Conservation (phyloP, 1,140 invertebrate species). For the Tetramorium simillimum region DNA sequence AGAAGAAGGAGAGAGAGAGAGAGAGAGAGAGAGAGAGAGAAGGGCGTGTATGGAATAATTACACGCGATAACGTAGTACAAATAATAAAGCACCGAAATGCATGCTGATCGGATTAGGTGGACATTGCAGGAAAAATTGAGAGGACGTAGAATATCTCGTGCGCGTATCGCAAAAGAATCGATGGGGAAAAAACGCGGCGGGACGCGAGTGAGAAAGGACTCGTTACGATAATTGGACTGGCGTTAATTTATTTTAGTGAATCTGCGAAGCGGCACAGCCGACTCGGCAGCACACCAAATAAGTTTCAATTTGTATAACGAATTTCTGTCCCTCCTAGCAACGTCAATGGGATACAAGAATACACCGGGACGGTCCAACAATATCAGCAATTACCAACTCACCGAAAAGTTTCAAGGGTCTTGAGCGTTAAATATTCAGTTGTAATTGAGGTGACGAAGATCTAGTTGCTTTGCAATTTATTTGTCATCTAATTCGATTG, state of each 20-base stretch:
- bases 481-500: slow-evolving; percentile 5
- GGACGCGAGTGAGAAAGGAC: slow-evolving; percentile 17
- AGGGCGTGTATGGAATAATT: neutral
- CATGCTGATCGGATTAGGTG: neutral
- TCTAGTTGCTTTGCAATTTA: slow-evolving; percentile 27
- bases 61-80: neutral
- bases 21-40: too few relatives aligned
- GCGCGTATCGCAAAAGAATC: slow-evolving; percentile 21
- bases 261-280: slow-evolving; percentile 10
- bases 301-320: slow-evolving; percentile 61
- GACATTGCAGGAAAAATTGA: slow-evolving; percentile 11
- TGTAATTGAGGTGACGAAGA: slow-evolving; percentile 45
- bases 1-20: too few relatives aligned
- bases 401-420: slow-evolving; percentile 3
- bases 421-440: slow-evolving; percentile 34
- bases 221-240: slow-evolving; percentile 63
- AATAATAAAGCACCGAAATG: neutral
- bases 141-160: neutral
- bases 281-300: slow-evolving; percentile 20
- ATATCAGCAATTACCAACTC: slow-evolving; percentile 34
- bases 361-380: neutral
- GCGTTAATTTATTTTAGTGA: slow-evolving; percentile 61
- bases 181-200: slow-evolving; percentile 26
- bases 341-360: slow-evolving; percentile 40
- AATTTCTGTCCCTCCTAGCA: slow-evolving; percentile 30